Conservation (phyloP, 2,797 vertebrate species). For the Mycteria americana region DNA sequence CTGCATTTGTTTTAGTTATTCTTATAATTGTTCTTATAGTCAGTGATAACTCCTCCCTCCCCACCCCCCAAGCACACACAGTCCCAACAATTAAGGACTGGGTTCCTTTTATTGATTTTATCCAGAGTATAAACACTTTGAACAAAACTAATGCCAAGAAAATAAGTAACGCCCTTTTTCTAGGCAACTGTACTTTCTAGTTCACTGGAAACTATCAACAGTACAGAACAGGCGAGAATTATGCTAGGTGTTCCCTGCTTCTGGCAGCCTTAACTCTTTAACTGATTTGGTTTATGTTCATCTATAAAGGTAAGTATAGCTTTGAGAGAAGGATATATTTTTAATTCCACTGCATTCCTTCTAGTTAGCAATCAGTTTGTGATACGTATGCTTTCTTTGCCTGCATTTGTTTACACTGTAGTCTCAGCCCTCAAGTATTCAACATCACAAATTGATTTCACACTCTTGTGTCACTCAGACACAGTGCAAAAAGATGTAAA, state of each 20-base stretch:
- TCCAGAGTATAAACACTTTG: background rate
- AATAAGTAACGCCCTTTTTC: background rate
- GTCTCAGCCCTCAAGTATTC: slow-evolving; percentile 17
- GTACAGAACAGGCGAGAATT: background rate
- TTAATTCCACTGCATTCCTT: background rate
- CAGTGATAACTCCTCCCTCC: background rate
- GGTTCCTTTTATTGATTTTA: background rate
- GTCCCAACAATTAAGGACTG: background rate
- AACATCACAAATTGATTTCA: background rate
- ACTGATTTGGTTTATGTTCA: background rate
- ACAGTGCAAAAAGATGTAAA: background rate
- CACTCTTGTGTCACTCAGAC: background rate
- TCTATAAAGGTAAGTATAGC: background rate
- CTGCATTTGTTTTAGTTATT: background rate
- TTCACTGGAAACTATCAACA: background rate
- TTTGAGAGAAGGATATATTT: background rate
- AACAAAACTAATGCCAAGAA: background rate
- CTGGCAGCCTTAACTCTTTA: background rate
- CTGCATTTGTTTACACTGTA: background rate
- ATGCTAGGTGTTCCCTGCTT: background rate
- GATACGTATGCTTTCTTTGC: background rate
- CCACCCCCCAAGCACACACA: background rate
- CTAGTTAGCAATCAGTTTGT: background rate
- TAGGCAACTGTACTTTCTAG: background rate
- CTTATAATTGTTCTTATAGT: background rate